These are phyloP conservation scores for Rutilus rutilus DNA, from an alignment of 2,113 vertebrate genomes.

Conservation along the genomic window DNA sequence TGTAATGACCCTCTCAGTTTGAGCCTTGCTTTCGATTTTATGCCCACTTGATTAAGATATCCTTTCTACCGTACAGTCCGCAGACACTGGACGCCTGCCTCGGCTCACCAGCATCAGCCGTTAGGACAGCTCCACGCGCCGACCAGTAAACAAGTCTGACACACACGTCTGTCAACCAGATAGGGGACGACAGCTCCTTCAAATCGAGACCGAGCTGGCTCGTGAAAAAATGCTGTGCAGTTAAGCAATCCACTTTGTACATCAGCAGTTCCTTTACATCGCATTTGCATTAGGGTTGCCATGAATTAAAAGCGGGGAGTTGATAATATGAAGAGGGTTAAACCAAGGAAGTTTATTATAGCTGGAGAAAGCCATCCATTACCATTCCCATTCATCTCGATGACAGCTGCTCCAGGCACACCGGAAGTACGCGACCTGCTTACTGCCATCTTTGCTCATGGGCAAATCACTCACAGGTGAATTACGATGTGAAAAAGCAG, in stretches of 20 bases:
- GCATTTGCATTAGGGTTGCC: conserved; percentile 29
- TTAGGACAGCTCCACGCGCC: conserved; percentile 38
- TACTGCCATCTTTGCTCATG: neutral
- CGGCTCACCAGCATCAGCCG: conserved; percentile 41
- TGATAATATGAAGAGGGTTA: conserved; percentile 25
- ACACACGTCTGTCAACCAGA: conserved; percentile 51
- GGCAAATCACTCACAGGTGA: conserved; percentile 6
- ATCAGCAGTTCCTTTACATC: conserved; percentile 18
- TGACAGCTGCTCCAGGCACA: neutral
- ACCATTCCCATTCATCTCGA: neutral
- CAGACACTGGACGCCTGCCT: conserved; percentile 47
- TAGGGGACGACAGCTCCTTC: conserved; percentile 41
- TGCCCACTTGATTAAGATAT: conserved; percentile 56
- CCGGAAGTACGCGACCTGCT: neutral
- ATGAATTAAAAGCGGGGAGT: conserved; percentile 40
- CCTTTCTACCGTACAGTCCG: conserved; percentile 27
- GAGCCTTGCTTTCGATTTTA: conserved; percentile 39
- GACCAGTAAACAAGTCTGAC: conserved; percentile 53
- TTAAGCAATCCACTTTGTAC: conserved; percentile 3
- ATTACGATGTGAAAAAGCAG: neutral
- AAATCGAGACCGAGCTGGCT: conserved; percentile 5
- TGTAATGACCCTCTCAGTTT: conserved; percentile 52
- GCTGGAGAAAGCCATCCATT: conserved; percentile 8
- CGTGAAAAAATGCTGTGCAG: conserved; percentile 35
- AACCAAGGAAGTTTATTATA: neutral